Base-by-base conservation (phyloP, 2,888 invertebrate genomes). In the Diaperis boleti region DNA sequence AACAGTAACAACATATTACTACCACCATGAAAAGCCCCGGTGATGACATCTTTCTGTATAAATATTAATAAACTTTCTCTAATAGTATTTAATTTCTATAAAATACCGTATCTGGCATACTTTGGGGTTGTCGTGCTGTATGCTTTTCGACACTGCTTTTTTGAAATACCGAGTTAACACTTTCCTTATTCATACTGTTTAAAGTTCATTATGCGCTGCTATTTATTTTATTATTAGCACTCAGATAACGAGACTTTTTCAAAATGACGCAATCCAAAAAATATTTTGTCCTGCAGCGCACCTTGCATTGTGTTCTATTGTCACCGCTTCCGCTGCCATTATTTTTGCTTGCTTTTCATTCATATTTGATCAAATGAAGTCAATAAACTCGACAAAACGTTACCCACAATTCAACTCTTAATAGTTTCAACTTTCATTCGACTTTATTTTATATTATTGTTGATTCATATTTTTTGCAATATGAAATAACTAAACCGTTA, bases 51-150 rank as follows among this genome's bases (percentile, higher is more conserved):
- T 35, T 5, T 18, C 8, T 17, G 39, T 42, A 41, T 60, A 59
- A 56, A 59, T 50, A 59, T 50, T 59, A 44, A 52, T 60, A 42
- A 44, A 60, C 59, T 60, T 60, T 60, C 59, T 60, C 59, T 60
- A 22, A 29, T 54, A 35, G 10, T 20, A 11, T 10, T 29, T 54
- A 26, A 45, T 29, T 45, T 13, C 29, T 11, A 26, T 31, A 20
- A 22, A 52, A 39, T 52, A 39, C 52, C 52, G 35, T 39, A 39
- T 8, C 33, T 52, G 52, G 52, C 52, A 52, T 14, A 52, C 52
- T 52, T 52, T 22, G 39, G 52, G 39, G 37, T 52, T 52, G 37
- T 22, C 14, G 52, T 52, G 52, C 52, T 22, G 13, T 52, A 52
- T 39, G 18, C 17, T 39, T 47, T 49, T 47, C 18, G 13, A 59